Conservation (phyloP, 2,797 vertebrate species). For the Falco peregrinus region DNA sequence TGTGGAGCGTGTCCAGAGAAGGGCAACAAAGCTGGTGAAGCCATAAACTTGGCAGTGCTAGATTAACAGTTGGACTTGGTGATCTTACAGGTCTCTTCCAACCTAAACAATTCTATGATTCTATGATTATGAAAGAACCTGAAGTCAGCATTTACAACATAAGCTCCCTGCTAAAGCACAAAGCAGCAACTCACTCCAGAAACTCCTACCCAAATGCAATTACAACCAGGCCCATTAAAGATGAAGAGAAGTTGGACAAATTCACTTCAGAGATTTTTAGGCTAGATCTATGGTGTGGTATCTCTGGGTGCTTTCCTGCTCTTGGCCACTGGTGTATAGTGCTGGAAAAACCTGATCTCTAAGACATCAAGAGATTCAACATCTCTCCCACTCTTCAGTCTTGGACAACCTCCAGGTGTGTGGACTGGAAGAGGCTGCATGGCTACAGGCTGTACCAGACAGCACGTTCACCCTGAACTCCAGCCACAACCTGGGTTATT, state of each 20-base stretch:
- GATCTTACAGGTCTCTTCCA: neutral
- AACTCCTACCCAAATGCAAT: neutral
- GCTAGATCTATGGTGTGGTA: neutral
- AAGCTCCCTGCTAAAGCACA: neutral
- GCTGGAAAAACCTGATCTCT: neutral
- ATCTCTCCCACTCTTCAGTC: neutral
- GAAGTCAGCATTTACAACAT: neutral
- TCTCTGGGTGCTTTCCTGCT: neutral
- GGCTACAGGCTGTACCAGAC: neutral
- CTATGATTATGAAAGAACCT: neutral
- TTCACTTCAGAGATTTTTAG: neutral
- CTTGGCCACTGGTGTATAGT: neutral
- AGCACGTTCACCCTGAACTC: neutral
- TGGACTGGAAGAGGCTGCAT: neutral
- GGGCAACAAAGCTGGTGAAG: neutral
- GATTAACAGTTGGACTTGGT: neutral
- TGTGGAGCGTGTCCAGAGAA: neutral
- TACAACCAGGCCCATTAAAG: neutral
- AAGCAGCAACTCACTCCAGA: neutral
- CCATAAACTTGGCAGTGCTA: neutral
- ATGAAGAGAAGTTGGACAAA: neutral
- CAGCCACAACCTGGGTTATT: neutral
- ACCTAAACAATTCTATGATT: neutral
- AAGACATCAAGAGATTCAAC: neutral
- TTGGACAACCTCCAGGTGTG: neutral